phyloP scores from a whole-genome alignment of 2,797 vertebrate species.

The Sebastes trivittatus region DNA sequence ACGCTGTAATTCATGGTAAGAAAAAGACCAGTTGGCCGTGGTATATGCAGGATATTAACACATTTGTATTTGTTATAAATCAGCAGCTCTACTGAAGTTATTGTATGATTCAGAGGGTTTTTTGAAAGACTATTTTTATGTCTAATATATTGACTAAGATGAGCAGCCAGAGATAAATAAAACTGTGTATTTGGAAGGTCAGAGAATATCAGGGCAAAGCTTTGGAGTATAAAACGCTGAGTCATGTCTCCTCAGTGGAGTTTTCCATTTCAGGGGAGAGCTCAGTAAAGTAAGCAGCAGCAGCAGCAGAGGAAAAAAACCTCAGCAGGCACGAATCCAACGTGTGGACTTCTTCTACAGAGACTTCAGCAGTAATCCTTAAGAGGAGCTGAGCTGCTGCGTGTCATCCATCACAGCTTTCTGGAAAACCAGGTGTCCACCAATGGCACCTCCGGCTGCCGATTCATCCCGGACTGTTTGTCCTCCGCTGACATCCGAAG shows the following conservation, averaged over 20 bases:
- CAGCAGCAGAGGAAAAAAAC: background rate
- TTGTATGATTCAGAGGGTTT: background rate
- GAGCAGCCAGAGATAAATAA: background rate
- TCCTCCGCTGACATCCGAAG: slow-evolving; percentile 36
- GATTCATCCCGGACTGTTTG: slow-evolving; percentile 43
- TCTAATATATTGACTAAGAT: background rate
- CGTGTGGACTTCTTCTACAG: background rate
- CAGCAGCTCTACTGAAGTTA: background rate
- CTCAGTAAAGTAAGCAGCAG: background rate
- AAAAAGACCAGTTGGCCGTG: background rate
- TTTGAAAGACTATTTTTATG: background rate
- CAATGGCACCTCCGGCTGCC: background rate
- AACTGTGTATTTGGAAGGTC: background rate
- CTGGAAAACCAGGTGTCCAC: slow-evolving; percentile 35
- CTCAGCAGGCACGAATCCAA: slow-evolving; percentile 6
- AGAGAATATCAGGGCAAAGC: background rate
- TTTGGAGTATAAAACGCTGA: background rate
- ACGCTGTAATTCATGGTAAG: background rate
- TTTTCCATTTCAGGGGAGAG: slow-evolving; percentile 26
- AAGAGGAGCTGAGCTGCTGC: slow-evolving; percentile 2
- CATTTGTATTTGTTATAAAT: background rate
- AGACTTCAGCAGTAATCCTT: slow-evolving; percentile 18
- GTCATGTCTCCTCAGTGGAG: background rate
- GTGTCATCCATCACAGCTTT: slow-evolving; percentile 38
- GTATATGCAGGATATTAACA: background rate